These are phyloP conservation scores for Drosophila pachea DNA, from an alignment of 1,140 invertebrate species.

Conservation along the genomic window DNA sequence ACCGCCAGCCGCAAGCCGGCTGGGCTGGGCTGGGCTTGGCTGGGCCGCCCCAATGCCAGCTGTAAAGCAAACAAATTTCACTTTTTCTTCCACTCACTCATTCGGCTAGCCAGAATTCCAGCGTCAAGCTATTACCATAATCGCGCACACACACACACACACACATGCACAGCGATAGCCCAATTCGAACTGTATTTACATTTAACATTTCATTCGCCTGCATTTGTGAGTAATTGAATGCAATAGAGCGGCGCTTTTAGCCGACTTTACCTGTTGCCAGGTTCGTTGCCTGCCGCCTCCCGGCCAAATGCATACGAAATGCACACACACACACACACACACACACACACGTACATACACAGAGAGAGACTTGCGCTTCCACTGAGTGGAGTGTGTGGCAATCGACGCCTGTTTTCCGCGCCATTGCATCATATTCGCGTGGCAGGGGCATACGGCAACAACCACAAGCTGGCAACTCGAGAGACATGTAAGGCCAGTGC, in stretches of 20 bases:
- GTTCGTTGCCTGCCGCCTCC: conserved; percentile 7
- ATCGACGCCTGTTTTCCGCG: conserved; percentile 46
- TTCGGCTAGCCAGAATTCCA: conserved; percentile 24
- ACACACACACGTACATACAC: conserved; percentile 8
- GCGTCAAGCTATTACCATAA: conserved; percentile 18
- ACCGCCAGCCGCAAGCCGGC: neutral
- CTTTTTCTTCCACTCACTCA: conserved; percentile 13
- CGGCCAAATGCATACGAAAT: conserved; percentile 40
- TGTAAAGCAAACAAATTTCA: conserved; percentile 43
- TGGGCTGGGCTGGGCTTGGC: conserved; percentile 12
- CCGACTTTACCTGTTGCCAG: neutral
- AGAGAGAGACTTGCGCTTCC: neutral
- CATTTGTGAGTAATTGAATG: conserved; percentile 41
- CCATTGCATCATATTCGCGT: conserved; percentile 40
- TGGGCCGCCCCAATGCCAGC: conserved; percentile 29
- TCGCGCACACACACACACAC: neutral
- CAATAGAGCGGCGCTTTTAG: conserved; percentile 12
- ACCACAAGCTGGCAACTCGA: conserved; percentile 11
- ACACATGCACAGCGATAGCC: neutral
- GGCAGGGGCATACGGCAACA: conserved; percentile 24
- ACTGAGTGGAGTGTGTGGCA: conserved; percentile 33
- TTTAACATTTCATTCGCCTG: conserved; percentile 28
- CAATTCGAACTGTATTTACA: conserved; percentile 32
- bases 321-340: conserved; percentile 13
- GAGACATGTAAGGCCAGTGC: conserved; percentile 25